A percentile compares a stretch with the other conserved stretches of the same genome.
phyloP scores from a whole-genome alignment of 2,797 vertebrate genomes.

The Anguilla marmorata region DNA sequence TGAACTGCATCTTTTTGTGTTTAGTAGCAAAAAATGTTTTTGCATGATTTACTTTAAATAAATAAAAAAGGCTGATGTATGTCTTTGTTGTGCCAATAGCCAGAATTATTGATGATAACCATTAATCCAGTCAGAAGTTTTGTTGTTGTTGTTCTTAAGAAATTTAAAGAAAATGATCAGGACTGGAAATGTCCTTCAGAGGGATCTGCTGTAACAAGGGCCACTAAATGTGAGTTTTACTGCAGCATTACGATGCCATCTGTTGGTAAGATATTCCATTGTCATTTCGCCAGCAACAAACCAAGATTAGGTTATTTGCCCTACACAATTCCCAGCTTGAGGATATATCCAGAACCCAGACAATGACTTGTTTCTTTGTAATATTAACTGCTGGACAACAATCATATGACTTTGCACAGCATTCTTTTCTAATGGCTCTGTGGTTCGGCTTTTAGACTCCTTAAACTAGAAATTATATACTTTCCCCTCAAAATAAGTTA shows the following conservation, averaged over 20 bases:
- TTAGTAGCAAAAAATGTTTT: neutral
- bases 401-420: neutral
- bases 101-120: neutral
- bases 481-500: neutral
- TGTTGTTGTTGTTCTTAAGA: neutral
- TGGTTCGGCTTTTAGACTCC: neutral
- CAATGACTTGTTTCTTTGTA: neutral
- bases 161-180: slow-evolving; percentile 18
- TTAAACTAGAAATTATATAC: neutral
- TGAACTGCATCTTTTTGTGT: neutral
- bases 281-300: neutral
- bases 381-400: neutral
- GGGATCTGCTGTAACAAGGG: neutral
- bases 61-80: neutral
- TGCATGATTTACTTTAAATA: neutral
- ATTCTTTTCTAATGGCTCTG: neutral
- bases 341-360: neutral
- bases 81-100: neutral
- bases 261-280: slow-evolving; percentile 37
- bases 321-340: neutral
- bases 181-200: slow-evolving; percentile 11
- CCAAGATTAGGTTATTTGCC: neutral
- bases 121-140: neutral
- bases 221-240: slow-evolving; percentile 11
- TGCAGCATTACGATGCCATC: slow-evolving; percentile 45